A percentile compares a stretch with the other conserved stretches of the same genome.
These are phyloP conservation scores for Festucalex cinctus DNA, from an alignment of 2,113 vertebrate genomes.

Conservation along the genomic window DNA sequence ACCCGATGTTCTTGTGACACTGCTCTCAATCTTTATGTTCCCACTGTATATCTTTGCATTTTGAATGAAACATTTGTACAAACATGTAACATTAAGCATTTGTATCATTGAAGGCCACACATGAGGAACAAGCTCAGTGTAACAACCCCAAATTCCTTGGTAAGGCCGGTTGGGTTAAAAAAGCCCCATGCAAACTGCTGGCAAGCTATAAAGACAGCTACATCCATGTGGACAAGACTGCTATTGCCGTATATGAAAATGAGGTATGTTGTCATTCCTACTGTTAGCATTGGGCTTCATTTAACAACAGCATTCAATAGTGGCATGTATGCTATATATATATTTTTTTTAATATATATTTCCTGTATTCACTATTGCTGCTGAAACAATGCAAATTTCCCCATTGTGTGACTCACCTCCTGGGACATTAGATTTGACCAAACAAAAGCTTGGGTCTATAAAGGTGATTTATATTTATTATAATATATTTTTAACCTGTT, in stretches of 20 bases:
- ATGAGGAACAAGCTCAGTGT: constrained; percentile 63
- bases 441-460: no score
- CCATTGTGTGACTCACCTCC: no score
- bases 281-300: no score
- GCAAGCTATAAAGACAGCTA: constrained; percentile 90
- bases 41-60: constrained; percentile 9
- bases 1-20: no score
- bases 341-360: no score
- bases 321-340: no score
- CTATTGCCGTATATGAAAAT: constrained; percentile 83
- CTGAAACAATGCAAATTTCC: no score
- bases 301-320: background rate
- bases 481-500: no score
- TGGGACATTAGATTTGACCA: no score
- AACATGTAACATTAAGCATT: background rate
- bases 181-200: constrained; percentile 80
- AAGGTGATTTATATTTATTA: no score
- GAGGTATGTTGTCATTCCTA: constrained; percentile 74
- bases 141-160: constrained; percentile 62
- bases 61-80: constrained; percentile 13
- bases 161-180: constrained; percentile 93
- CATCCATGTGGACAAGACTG: constrained; percentile 81
- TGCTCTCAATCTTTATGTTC: no score
- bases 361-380: no score
- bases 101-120: constrained; percentile 13